phyloP scores from a whole-genome alignment of 2,113 vertebrate genomes.

The Pyrgilauda ruficollis region DNA sequence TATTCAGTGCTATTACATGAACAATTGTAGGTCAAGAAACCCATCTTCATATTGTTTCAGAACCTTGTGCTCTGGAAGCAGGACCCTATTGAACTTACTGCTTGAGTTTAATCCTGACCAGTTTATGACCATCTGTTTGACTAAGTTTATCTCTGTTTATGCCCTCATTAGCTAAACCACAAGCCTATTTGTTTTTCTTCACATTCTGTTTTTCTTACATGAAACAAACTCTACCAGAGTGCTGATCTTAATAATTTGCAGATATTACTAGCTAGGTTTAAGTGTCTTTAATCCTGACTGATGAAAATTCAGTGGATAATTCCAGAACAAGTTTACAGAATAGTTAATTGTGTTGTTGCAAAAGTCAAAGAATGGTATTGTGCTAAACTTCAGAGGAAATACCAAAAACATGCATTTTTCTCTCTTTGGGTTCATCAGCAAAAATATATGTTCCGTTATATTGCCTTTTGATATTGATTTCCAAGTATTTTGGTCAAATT shows the following conservation, averaged over 20 bases:
- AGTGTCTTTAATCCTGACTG: accelerated
- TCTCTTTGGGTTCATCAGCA: not conserved
- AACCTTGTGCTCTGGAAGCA: not conserved
- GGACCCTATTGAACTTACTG: not conserved
- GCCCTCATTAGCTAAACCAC: not conserved
- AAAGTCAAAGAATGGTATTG: not conserved
- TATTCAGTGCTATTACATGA: not conserved
- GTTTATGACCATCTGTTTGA: not conserved
- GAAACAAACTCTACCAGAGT: not conserved
- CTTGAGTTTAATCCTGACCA: not conserved
- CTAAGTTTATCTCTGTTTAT: not conserved
- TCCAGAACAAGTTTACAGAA: not conserved
- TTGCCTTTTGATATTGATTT: not conserved
- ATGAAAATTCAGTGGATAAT: not conserved
- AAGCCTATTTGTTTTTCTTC: not conserved
- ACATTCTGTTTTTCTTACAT: not conserved
- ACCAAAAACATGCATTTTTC: not conserved
- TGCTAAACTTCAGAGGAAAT: not conserved
- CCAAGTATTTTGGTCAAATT: not conserved
- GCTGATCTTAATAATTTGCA: not conserved
- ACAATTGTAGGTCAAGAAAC: not conserved
- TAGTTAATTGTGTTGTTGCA: not conserved
- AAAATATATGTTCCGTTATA: not conserved
- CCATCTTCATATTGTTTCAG: not conserved
- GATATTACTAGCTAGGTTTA: not conserved